Percentiles rank a stretch among this genome's conserved stretches.
These are phyloP conservation scores for Clepsis dumicolana DNA, from an alignment of 2,888 invertebrate species.

Conservation along the genomic window DNA sequence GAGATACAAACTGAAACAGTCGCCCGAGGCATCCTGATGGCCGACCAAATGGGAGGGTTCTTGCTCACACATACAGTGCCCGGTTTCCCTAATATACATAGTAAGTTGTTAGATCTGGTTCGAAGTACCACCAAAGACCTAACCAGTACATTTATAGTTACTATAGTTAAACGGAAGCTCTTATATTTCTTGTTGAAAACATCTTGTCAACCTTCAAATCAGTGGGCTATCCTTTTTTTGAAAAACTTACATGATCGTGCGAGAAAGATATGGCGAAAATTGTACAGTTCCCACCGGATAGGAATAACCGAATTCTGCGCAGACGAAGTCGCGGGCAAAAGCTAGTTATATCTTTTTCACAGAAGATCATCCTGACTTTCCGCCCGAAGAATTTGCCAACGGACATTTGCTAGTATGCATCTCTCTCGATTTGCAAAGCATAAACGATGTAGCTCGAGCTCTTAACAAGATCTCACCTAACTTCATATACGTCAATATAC, in stretches of 20 bases:
- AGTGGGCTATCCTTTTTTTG: no score
- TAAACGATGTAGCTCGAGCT: conserved; percentile 56
- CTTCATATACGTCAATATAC: conserved; percentile 53
- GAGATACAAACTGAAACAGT: conserved; percentile 45
- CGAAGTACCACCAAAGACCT: neutral
- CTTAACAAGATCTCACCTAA: conserved; percentile 52
- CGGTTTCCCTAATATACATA: conserved; percentile 87
- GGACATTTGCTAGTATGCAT: conserved; percentile 68
- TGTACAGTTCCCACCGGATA: no score
- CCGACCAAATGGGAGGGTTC: conserved; percentile 89
- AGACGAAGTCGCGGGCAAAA: no score
- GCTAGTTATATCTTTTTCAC: conserved; percentile 9
- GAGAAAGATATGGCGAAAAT: no score
- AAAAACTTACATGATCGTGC: no score
- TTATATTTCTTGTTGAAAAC: neutral
- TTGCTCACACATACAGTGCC: conserved; percentile 97
- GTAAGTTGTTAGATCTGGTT: conserved; percentile 47
- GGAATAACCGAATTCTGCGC: no score
- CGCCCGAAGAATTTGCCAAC: conserved; percentile 53
- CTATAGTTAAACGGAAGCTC: no score
- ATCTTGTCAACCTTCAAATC: no score
- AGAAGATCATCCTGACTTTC: conserved; percentile 57
- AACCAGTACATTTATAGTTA: no score
- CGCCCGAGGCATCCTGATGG: conserved; percentile 71
- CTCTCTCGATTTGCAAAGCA: conserved; percentile 53